These are phyloP conservation scores for Lanistes nyassanus DNA, from an alignment of 1,140 invertebrate genomes.

Conservation along the genomic window DNA sequence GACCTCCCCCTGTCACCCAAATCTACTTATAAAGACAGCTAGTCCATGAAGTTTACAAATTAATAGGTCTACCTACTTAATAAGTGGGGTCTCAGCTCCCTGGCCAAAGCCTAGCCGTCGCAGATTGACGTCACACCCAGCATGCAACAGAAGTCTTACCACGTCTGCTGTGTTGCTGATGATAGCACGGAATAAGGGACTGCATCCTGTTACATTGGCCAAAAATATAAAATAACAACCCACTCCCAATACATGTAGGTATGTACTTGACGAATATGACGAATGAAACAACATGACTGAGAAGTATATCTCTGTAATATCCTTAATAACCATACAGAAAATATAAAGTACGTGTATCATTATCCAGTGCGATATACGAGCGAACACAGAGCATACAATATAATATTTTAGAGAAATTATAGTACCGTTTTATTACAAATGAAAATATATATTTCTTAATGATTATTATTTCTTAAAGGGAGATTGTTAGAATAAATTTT, in stretches of 20 bases:
- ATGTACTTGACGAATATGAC: not conserved
- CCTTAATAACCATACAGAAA: not conserved
- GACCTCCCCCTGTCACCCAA: too few species aligned
- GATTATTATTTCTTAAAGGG: too few species aligned
- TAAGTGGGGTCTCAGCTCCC: constrained; percentile 55
- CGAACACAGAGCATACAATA: not conserved
- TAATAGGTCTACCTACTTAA: constrained; percentile 55
- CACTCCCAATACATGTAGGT: not conserved
- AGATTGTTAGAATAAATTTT: not conserved
- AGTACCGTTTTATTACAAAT: not conserved
- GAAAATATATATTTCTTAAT: too few species aligned
- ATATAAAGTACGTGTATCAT: not conserved
- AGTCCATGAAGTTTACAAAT: too few species aligned
- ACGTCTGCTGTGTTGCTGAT: constrained; percentile 45
- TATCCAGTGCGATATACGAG: too few species aligned
- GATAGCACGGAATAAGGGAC: constrained; percentile 55
- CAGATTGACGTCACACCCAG: constrained; percentile 58
- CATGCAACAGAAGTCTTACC: constrained; percentile 47
- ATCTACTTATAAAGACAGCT: too few species aligned
- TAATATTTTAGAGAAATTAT: not conserved
- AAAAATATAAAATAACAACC: not conserved
- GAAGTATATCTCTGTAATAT: not conserved
- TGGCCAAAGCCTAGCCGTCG: constrained; percentile 39
- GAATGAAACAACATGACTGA: not conserved
- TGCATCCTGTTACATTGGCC: constrained; percentile 41